Conservation (phyloP, 2,113 vertebrate species). For the Vidua macroura region DNA sequence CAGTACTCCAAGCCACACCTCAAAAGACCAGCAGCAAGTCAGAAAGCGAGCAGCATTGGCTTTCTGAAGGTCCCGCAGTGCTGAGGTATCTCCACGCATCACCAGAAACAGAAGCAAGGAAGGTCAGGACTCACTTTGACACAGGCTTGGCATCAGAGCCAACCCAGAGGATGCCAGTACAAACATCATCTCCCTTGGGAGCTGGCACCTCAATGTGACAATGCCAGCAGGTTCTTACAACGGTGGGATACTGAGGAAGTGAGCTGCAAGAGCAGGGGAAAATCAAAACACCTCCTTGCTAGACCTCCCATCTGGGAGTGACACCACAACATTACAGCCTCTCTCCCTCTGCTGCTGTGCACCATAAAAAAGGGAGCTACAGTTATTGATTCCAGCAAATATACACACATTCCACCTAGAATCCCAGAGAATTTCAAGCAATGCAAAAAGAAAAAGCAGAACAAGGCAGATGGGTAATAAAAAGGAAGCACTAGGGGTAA, state of each 20-base stretch:
- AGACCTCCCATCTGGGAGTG: background rate
- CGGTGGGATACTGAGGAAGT: background rate
- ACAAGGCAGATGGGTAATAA: background rate
- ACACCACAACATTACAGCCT: background rate
- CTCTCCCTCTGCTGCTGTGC: background rate
- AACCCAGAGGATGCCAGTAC: background rate
- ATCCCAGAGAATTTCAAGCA: background rate
- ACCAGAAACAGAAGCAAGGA: background rate
- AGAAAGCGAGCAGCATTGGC: background rate
- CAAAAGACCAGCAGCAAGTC: background rate
- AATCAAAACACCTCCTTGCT: background rate
- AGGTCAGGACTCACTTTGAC: background rate
- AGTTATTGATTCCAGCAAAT: background rate
- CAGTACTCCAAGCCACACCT: background rate
- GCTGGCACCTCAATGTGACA: background rate
- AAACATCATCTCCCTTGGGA: background rate
- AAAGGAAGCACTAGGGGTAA: background rate
- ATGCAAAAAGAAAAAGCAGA: background rate
- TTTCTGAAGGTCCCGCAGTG: background rate
- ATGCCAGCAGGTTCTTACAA: background rate
- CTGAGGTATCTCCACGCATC: background rate
- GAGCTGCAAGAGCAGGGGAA: background rate
- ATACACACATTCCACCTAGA: background rate
- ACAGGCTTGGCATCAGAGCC: background rate
- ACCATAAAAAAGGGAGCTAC: background rate